Evolutionary conservation across 2,888 invertebrate genomes (phyloP).

Genomic region (Aelia acuminata): DNA sequence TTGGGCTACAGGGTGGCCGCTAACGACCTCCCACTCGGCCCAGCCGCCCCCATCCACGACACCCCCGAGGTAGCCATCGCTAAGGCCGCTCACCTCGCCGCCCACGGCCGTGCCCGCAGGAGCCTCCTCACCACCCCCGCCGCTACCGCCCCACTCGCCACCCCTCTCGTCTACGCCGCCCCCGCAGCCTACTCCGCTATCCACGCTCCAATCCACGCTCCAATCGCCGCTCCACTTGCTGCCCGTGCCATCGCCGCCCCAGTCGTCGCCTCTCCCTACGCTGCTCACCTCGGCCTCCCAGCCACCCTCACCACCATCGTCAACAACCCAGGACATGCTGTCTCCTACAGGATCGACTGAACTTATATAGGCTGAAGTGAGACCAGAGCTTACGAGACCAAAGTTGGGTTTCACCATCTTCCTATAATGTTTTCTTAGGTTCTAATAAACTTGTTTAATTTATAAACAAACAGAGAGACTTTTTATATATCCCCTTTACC

Average conservation of each 20-base stretch:
- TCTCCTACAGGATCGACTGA: constrained; percentile 70
- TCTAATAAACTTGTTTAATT: constrained; percentile 7
- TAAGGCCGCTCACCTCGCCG: constrained; percentile 70
- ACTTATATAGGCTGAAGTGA: constrained; percentile 53
- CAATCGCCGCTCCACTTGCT: constrained; percentile 63
- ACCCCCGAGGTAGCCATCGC: constrained; percentile 66
- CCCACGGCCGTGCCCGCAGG: constrained; percentile 62
- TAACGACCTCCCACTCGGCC: constrained; percentile 69
- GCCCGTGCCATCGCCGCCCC: constrained; percentile 62
- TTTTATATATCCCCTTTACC: neutral
- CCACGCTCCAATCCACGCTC: constrained; percentile 65
- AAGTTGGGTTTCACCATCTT: constrained; percentile 63
- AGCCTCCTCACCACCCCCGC: constrained; percentile 69
- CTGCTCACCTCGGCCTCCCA: constrained; percentile 66
- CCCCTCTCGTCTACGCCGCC: constrained; percentile 64
- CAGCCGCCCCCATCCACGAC: constrained; percentile 63
- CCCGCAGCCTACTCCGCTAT: constrained; percentile 64
- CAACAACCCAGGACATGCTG: constrained; percentile 70
- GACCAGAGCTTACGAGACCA: constrained; percentile 65
- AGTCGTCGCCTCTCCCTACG: constrained; percentile 63
- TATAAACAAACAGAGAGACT: neutral
- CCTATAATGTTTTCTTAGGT: constrained; percentile 34
- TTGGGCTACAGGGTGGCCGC: constrained; percentile 70
- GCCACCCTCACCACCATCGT: constrained; percentile 69
- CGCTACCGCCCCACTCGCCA: constrained; percentile 70